phyloP scores from a whole-genome alignment of 2,113 vertebrate genomes.

The Nothocercus nigrocapillus region DNA sequence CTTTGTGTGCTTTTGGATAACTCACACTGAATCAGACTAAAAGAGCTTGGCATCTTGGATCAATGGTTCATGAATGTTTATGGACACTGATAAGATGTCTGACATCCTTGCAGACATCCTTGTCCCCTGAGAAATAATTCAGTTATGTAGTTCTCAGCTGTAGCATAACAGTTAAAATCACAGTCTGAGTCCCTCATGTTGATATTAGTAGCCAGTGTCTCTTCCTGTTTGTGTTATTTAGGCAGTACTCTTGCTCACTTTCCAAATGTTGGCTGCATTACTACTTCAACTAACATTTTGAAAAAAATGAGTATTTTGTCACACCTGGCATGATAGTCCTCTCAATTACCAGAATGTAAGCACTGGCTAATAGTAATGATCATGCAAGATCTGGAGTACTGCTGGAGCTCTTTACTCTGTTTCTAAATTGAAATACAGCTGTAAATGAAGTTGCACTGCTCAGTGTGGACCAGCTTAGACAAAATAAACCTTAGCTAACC shows the following conservation, averaged over 20 bases:
- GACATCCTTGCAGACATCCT: background rate
- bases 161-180: background rate
- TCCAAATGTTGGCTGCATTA: background rate
- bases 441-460: background rate
- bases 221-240: background rate
- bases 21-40: background rate
- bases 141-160: background rate
- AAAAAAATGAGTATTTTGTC: background rate
- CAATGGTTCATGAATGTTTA: background rate
- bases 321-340: background rate
- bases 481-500: background rate
- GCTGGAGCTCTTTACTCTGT: background rate
- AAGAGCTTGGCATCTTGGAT: background rate
- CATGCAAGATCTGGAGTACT: background rate
- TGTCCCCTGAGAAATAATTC: background rate
- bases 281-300: background rate
- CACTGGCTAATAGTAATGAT: background rate
- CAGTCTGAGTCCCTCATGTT: background rate
- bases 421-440: background rate
- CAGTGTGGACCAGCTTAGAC: background rate
- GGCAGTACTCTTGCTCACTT: background rate
- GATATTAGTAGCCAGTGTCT: background rate
- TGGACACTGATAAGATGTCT: background rate
- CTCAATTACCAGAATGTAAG: background rate
- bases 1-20: background rate